phyloP scores from a whole-genome alignment of 2,113 vertebrate species.

The Hyperopisus bebe region DNA sequence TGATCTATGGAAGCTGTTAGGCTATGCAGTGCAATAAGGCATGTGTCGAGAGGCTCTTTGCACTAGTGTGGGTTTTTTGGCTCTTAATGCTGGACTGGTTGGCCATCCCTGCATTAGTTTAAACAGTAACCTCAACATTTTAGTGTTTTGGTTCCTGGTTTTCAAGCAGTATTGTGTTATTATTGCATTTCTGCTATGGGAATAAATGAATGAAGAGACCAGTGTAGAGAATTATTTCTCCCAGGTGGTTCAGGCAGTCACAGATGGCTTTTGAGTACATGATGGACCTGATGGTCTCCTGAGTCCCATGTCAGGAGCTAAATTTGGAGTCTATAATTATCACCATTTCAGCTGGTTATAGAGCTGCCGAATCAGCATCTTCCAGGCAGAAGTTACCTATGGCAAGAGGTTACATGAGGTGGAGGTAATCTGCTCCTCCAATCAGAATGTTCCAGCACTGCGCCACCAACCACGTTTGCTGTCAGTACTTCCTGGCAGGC shows the following conservation, averaged over 20 bases:
- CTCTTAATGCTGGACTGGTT: neutral
- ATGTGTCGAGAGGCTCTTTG: neutral
- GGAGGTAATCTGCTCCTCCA: neutral
- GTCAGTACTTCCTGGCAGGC: neutral
- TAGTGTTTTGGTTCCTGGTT: neutral
- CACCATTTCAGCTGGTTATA: neutral
- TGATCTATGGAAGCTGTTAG: neutral
- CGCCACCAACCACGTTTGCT: neutral
- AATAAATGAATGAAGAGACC: neutral
- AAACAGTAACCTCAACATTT: neutral
- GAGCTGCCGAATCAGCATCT: neutral
- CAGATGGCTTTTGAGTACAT: neutral
- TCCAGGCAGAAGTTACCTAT: neutral
- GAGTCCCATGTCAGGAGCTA: neutral
- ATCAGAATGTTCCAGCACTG: neutral
- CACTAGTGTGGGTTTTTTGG: neutral
- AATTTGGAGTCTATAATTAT: neutral
- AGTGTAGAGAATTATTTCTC: neutral
- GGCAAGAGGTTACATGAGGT: neutral
- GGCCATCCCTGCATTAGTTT: neutral
- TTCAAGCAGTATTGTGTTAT: neutral
- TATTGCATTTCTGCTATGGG: neutral
- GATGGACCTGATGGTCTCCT: neutral
- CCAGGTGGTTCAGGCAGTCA: neutral
- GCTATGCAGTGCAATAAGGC: too few species aligned